Percentiles rank a stretch among this genome's conserved stretches.
Evolutionary conservation across 2,888 invertebrate genomes (phyloP).

Genomic region (Mactromeris polynyma): DNA sequence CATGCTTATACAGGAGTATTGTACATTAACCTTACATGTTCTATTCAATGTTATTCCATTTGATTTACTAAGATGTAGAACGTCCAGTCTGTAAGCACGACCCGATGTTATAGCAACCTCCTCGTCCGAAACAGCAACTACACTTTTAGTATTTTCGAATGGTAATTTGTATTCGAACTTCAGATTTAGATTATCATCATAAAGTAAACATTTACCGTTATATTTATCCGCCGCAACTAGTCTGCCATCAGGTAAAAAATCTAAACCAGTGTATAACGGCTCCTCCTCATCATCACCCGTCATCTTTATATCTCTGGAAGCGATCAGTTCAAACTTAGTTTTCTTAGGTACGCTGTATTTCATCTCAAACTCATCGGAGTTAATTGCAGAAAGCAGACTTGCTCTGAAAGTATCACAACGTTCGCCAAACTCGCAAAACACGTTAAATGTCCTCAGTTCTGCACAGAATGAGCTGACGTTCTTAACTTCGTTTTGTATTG

Average conservation of each 20-base stretch:
- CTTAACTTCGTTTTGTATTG: not conserved
- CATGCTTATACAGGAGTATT: not conserved
- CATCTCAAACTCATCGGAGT: not conserved
- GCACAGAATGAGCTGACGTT: not conserved
- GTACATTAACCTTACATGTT: not conserved
- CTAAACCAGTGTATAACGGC: conserved; percentile 6
- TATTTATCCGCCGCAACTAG: conserved; percentile 19
- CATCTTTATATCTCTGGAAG: conserved; percentile 1
- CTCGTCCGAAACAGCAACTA: conserved; percentile 9
- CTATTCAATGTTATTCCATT: not conserved
- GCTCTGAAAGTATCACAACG: not conserved
- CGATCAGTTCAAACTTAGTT: not conserved
- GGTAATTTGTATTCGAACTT: not conserved
- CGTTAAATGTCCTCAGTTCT: not conserved
- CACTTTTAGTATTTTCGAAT: not conserved
- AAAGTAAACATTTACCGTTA: conserved; percentile 24
- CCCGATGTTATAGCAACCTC: conserved; percentile 2
- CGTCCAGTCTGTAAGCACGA: not conserved
- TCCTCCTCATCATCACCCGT: not conserved
- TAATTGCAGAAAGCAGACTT: not conserved
- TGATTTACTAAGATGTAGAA: conserved; percentile 12
- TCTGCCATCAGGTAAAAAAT: conserved; percentile 24
- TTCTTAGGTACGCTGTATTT: not conserved
- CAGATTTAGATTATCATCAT: not conserved
- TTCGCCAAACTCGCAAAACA: not conserved